Conservation (phyloP, 2,888 invertebrate species). For the Masnerella sp. region DNA sequence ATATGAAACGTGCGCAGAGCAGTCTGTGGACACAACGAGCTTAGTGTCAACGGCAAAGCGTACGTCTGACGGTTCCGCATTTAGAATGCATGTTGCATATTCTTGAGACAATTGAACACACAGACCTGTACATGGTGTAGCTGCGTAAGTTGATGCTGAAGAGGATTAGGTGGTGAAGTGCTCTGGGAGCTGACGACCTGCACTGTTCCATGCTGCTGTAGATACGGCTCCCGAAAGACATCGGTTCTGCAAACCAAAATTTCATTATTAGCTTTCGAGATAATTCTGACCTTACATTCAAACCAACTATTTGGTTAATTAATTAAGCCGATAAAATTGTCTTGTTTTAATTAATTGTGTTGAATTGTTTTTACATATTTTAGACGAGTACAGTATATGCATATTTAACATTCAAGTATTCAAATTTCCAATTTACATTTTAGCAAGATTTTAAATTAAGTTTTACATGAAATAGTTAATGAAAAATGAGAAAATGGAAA, state of each 20-base stretch:
- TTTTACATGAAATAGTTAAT: no score
- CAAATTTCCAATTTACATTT: no score
- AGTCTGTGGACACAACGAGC: conserved; percentile 33
- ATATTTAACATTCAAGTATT: no score
- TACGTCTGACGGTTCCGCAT: conserved; percentile 50
- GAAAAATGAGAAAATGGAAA: no score
- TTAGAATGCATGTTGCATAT: conserved; percentile 61
- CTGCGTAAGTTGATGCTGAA: conserved; percentile 79
- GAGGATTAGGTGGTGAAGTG: conserved; percentile 75
- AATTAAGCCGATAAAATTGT: no score
- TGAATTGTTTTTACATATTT: no score
- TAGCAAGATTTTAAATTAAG: no score
- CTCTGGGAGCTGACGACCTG: conserved; percentile 75
- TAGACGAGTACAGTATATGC: no score
- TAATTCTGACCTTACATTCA: no score
- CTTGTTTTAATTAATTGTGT: no score
- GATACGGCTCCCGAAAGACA: conserved; percentile 86
- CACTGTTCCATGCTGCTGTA: conserved; percentile 79
- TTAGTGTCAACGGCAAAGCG: conserved; percentile 50
- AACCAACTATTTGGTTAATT: no score
- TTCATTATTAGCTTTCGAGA: conserved; percentile 49
- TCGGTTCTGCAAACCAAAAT: conserved; percentile 82
- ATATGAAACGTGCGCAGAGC: conserved; percentile 15
- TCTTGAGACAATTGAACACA: conserved; percentile 61
- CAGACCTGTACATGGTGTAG: conserved; percentile 79